Evolutionary conservation across 2,797 vertebrate species (phyloP).

Genomic region (Sarcophilus harrisii): DNA sequence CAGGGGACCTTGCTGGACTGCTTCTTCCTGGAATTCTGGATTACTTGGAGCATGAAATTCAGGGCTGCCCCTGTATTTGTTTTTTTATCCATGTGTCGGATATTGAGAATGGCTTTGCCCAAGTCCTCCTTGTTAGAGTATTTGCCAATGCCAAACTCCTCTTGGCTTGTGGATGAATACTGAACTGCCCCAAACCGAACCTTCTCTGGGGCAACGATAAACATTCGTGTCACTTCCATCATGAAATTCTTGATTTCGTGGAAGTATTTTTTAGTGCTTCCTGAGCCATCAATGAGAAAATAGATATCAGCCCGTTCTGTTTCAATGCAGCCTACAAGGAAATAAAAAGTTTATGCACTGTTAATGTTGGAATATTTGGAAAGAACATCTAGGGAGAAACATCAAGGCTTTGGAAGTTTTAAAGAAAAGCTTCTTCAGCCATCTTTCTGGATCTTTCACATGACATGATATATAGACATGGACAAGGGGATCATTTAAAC

Average conservation of each 20-base stretch:
- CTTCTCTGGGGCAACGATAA: constrained; percentile 75
- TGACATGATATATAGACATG: neutral
- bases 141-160: constrained; percentile 64
- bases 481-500: neutral
- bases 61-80: constrained; percentile 74
- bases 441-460: neutral
- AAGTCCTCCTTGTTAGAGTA: constrained; percentile 50
- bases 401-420: neutral
- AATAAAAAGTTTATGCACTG: neutral
- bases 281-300: constrained; percentile 82
- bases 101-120: constrained; percentile 71
- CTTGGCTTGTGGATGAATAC: neutral
- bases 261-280: constrained; percentile 64
- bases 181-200: constrained; percentile 77
- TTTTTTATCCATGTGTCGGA: constrained; percentile 40
- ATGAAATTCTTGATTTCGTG: constrained; percentile 77
- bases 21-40: constrained; percentile 47
- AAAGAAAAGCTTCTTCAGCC: neutral
- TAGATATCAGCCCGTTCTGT: constrained; percentile 81
- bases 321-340: constrained; percentile 77
- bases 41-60: constrained; percentile 60
- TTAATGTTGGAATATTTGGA: neutral
- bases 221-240: constrained; percentile 63
- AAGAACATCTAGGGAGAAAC: neutral
- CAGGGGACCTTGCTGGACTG: constrained; percentile 40